Evolutionary conservation across 2,113 vertebrate genomes (phyloP), one percentile per base, ranked within the genome.

Genomic region (Pseudorasbora parva): DNA sequence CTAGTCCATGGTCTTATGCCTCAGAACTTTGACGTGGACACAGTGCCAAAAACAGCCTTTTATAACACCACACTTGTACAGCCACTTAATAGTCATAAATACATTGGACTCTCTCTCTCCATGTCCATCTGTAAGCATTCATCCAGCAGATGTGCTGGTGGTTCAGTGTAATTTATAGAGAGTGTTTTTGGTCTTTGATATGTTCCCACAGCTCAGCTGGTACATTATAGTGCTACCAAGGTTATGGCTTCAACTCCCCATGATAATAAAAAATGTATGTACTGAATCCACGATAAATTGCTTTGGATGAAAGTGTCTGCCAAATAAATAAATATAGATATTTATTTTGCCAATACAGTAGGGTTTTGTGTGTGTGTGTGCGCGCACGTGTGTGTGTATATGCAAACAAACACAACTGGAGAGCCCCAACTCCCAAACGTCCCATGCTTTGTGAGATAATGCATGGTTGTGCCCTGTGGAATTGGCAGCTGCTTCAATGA

Each of bases 401-500:
- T 10, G 33, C 23, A 51, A 73, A 73, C 43, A 73, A 74, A 51
- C 45, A 23, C 19, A 51, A 51, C 45, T 73, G 7, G 7, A 15
- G 14, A 23, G 43, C 15, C 25, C 45, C 45, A 49, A 51, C 14
- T 23, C 43, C 69, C 69, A 47, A 25, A 45, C 43, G 11, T 47
- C 43, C 23, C 15, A 30, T 74, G 45, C 23, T 51, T 30, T 74
- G 71, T 19, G 71, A 51, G 25, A 25, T 51, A 51, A 74, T 74
- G 45, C 8, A 51, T 74, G 14, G 71, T 74, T 30, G 43, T 5
- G 23, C 72, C 23, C 45, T 9, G 45, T 25, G 45, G 43, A 73
- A 73, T 73, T 49, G 71, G 71, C 71, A 47, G 45, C 23, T 27
- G 71, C 23, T 73, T 73, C 45, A 73, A 27, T 49, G 45, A 73